Base-by-base conservation (phyloP, 53 echinoderm and acorn worm genomes). In the Glandiceps talaboti region DNA sequence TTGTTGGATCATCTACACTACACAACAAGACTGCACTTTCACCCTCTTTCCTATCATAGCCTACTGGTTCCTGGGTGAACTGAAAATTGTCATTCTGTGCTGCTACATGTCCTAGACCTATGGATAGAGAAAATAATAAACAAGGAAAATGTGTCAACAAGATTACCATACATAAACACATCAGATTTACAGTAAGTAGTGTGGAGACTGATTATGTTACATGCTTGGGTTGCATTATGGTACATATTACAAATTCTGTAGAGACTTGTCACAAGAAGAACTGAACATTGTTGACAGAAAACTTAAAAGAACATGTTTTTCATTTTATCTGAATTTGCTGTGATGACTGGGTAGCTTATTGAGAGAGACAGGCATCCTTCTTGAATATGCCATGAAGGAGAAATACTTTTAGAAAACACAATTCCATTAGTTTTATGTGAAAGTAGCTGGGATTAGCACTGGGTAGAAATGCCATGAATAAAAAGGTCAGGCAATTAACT, bases 31-130 rank as follows among this genome's bases (percentile, higher is more conserved):
- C 85, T 1, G 84, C 81, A 25, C 33, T 64, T 27, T 73, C 33
- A 12, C 92, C 92, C 45, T 89, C 85, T 27, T 77, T 72, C 27
- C 78, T 81, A 79, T 92, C 92, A 75, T 74, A 79, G 81, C 84
- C 74, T 0, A 32, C 33, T n/a, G 92, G 92, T 75, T 92, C 74
- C 30, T 29, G 31, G 26, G 77, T 77, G 78, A 92, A 90, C 1
- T 32, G 27, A 14, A 86, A 31, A 45, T 45, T 45, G 64, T 45
- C 64, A 20, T 45, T 45, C 64, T 45, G 64, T 45, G 64, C 64
- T 45, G 6, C 64, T 12, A 45, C 20, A 12, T 20, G 6, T 45
- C 64, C 64, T 12, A 45, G 20, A 45, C 64, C 64, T 45, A 20
- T 45, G 6, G 64, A 45, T n/a, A n/a, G n/a, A n/a, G n/a, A n/a